A percentile compares a stretch with the other conserved stretches of the same genome.
Evolutionary conservation across 2,797 vertebrate genomes (phyloP).

Genomic region (Sebastes hopkinsi): DNA sequence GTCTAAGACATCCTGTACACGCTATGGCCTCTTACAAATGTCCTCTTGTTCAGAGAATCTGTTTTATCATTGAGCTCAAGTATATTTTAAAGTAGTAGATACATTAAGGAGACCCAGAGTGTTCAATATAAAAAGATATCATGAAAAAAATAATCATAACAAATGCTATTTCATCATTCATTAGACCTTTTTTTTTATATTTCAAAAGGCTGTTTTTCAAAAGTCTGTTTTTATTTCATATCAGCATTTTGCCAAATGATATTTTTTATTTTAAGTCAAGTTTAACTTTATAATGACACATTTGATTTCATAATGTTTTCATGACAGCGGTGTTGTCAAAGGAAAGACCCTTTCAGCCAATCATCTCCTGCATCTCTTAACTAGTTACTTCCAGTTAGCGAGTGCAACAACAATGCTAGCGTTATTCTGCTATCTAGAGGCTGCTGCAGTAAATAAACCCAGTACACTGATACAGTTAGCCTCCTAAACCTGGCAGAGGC

Average conservation of each 20-base stretch:
- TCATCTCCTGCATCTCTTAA: not conserved
- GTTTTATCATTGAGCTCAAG: not conserved
- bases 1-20: conserved; percentile 8
- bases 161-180: not conserved
- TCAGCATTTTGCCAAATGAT: not conserved
- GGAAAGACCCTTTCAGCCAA: not conserved
- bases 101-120: no score
- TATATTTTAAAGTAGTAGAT: not conserved
- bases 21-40: not conserved
- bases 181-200: not conserved
- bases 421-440: no score
- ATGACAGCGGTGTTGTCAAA: not conserved
- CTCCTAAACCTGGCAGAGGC: no score
- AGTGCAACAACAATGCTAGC: no score
- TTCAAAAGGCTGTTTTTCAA: no score
- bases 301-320: not conserved
- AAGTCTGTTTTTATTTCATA: not conserved
- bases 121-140: not conserved
- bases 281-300: not conserved
- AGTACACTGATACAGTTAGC: no score
- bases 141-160: not conserved
- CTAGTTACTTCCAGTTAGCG: no score
- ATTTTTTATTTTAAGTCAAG: not conserved
- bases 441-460: no score
- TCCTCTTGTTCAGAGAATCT: not conserved